phyloP scores from a whole-genome alignment of 2,888 invertebrate genomes.

The Agrochola macilenta region DNA sequence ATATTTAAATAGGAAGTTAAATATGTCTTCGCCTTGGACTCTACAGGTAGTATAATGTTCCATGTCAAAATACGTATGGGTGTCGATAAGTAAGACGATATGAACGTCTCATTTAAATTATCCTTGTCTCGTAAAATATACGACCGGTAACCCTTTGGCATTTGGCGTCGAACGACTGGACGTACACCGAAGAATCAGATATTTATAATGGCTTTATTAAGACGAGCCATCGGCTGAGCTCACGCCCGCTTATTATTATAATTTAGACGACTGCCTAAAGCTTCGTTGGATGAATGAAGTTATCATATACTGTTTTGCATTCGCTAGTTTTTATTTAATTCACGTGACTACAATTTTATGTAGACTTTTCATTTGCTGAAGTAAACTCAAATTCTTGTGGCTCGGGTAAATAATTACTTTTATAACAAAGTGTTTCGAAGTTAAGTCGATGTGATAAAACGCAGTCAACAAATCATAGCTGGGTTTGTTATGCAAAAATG shows the following conservation, averaged over 20 bases:
- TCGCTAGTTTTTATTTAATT: constrained; percentile 59
- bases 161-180: constrained; percentile 81
- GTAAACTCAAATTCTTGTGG: constrained; percentile 42
- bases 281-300: constrained; percentile 86
- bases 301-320: constrained; percentile 77
- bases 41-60: constrained; percentile 59
- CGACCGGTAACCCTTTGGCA: constrained; percentile 83
- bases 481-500: constrained; percentile 88
- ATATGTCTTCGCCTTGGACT: constrained; percentile 17
- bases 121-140: constrained; percentile 76
- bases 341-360: constrained; percentile 40
- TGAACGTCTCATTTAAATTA: constrained; percentile 74
- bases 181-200: constrained; percentile 85
- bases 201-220: constrained; percentile 91
- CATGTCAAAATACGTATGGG: constrained; percentile 66
- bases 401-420: constrained; percentile 63
- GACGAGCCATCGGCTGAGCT: constrained; percentile 85
- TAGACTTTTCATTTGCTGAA: constrained; percentile 45
- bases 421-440: constrained; percentile 70
- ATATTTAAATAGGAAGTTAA: constrained; percentile 39
- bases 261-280: constrained; percentile 90
- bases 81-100: constrained; percentile 69
- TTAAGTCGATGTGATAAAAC: constrained; percentile 76
- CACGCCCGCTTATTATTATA: constrained; percentile 90
- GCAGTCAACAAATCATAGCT: constrained; percentile 82